Conservation (phyloP, 2,113 vertebrate genomes). For the Apteryx owenii region DNA sequence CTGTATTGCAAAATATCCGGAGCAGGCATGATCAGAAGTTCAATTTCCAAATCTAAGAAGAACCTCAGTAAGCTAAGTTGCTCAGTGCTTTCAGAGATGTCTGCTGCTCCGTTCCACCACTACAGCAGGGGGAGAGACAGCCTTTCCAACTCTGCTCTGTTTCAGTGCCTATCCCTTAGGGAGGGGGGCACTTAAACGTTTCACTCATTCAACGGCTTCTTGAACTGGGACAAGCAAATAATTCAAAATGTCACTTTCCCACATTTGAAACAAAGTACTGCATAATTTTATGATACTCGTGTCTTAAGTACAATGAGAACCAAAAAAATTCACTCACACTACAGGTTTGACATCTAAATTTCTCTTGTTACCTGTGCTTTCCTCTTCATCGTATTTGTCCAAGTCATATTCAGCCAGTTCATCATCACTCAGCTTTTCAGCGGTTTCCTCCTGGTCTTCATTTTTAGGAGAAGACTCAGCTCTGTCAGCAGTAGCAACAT, state of each 20-base stretch:
- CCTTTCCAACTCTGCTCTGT: neutral
- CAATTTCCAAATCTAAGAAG: neutral
- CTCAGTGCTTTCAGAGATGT: neutral
- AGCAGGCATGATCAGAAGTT: neutral
- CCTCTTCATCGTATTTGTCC: conserved; percentile 91
- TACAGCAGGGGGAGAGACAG: neutral
- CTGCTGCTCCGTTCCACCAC: neutral
- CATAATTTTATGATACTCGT: neutral
- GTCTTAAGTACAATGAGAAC: neutral
- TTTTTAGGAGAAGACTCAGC: conserved; percentile 6
- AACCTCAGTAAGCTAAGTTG: neutral
- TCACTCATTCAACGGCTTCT: neutral
- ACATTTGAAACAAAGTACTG: neutral
- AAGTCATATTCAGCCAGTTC: conserved; percentile 90
- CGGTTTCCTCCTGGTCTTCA: conserved; percentile 20
- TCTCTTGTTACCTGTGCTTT: conserved; percentile 74
- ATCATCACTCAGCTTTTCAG: conserved; percentile 39
- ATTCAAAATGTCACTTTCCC: neutral
- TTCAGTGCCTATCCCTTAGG: neutral
- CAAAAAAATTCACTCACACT: neutral
- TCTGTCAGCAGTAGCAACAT: neutral
- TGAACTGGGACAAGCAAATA: neutral
- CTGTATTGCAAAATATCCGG: neutral
- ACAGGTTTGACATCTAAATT: neutral
- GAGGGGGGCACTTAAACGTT: neutral